Percentiles rank a stretch among this genome's conserved stretches.
Evolutionary conservation across 1,140 invertebrate genomes (phyloP).

Genomic region (Fopius arisanus): DNA sequence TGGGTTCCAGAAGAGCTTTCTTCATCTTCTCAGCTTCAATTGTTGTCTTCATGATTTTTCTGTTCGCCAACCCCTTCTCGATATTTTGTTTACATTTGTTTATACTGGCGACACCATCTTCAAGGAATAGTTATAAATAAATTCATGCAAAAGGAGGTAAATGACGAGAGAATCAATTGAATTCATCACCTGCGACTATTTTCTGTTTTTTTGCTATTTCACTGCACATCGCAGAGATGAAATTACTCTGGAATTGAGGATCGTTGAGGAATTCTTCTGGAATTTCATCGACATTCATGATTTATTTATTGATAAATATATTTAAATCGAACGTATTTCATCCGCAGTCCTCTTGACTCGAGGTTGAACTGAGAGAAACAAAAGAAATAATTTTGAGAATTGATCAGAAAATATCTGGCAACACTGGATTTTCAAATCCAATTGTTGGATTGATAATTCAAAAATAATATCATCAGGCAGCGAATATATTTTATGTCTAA

Average conservation of each 20-base stretch:
- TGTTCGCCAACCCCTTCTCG: not conserved
- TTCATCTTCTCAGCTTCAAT: not conserved
- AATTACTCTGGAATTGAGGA: constrained; percentile 19
- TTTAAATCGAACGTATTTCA: too few relatives aligned
- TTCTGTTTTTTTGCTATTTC: not conserved
- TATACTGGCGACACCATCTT: not conserved
- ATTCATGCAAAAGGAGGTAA: not conserved
- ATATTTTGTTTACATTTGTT: not conserved
- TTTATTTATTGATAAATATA: not conserved
- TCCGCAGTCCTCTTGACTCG: too few relatives aligned
- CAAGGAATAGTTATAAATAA: not conserved
- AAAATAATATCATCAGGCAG: too few relatives aligned
- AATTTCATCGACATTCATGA: not conserved
- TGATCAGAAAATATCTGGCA: too few relatives aligned
- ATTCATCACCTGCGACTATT: not conserved
- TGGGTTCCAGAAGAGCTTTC: not conserved
- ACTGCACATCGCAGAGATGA: not conserved
- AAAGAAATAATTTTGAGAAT: too few relatives aligned
- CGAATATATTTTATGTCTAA: too few relatives aligned
- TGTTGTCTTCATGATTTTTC: not conserved
- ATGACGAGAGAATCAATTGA: not conserved
- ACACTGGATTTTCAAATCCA: too few relatives aligned
- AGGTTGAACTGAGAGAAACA: too few relatives aligned
- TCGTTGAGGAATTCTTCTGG: constrained; percentile 16
- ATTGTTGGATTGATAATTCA: too few relatives aligned